Percentiles rank a stretch among this genome's conserved stretches.
Conservation (phyloP, 2,888 invertebrate genomes). For the Aspidapion aeneum region DNA sequence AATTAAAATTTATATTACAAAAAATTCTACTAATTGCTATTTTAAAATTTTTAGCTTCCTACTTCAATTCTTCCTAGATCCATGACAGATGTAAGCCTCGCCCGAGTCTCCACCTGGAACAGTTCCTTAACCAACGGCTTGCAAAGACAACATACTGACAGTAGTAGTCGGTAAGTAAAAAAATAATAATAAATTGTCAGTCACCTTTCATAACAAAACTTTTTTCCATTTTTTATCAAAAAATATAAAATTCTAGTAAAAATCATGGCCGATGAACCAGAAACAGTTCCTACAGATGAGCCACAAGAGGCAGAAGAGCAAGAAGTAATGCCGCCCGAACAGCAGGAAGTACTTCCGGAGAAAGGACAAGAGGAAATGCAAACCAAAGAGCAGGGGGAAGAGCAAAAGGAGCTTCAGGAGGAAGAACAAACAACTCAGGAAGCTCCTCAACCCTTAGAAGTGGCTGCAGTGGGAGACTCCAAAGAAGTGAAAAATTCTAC, state of each 20-base stretch:
- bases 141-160: constrained; percentile 5
- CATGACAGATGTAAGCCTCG: constrained; percentile 32
- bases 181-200: too few relatives aligned
- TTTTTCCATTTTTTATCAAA: not conserved
- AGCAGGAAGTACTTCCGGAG: not conserved
- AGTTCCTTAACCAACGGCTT: constrained; percentile 27
- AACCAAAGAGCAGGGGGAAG: not conserved
- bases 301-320: not conserved
- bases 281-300: not conserved
- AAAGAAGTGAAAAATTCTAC: not conserved
- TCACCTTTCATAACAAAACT: not conserved
- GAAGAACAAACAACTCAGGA: not conserved
- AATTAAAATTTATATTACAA: not conserved
- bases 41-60: not conserved
- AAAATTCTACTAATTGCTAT: not conserved
- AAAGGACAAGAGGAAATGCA: not conserved
- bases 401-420: not conserved
- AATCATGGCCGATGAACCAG: not conserved
- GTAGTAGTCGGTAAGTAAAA: constrained; percentile 1
- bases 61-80: constrained; percentile 21
- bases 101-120: constrained; percentile 31
- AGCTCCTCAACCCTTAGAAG: not conserved
- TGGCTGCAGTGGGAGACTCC: not conserved
- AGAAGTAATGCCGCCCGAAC: not conserved
- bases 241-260: not conserved